These are phyloP conservation scores for Pagetopsis macropterus DNA, from an alignment of 2,797 vertebrate genomes.

Conservation along the genomic window DNA sequence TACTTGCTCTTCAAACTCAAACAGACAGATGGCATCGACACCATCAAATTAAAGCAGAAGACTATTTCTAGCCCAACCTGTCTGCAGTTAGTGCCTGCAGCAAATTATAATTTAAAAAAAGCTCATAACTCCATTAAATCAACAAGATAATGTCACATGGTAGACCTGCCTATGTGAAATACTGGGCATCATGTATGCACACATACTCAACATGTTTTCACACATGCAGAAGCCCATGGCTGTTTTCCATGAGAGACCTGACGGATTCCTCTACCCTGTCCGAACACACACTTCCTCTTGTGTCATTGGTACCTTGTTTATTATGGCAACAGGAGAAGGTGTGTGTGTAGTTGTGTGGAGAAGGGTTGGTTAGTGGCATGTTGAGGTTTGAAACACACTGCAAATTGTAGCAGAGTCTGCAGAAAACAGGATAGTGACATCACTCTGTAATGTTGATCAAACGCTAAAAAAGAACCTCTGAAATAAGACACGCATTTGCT, in stretches of 20 bases:
- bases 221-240: slow-evolving; percentile 22
- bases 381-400: slow-evolving; percentile 43
- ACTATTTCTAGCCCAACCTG: slow-evolving; percentile 24
- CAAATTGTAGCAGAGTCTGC: slow-evolving; percentile 11
- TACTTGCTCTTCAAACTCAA: slow-evolving; percentile 23
- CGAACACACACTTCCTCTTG: slow-evolving; percentile 67
- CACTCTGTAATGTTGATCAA: slow-evolving; percentile 3
- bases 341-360: slow-evolving; percentile 5
- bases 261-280: slow-evolving; percentile 48
- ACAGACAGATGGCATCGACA: not conserved
- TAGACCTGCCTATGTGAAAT: not conserved
- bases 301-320: slow-evolving; percentile 73
- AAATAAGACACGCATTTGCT: not conserved
- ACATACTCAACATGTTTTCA: not conserved
- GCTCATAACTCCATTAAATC: not conserved
- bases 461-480: not conserved
- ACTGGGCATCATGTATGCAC: not conserved
- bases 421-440: slow-evolving; percentile 18
- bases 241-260: slow-evolving; percentile 47
- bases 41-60: not conserved
- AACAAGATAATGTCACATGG: not conserved
- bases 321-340: slow-evolving; percentile 78
- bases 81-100: slow-evolving; percentile 33
- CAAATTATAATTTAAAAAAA: slow-evolving; percentile 12
- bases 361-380: slow-evolving; percentile 23